Evolutionary conservation across 2,888 invertebrate genomes (phyloP), one percentile per base, ranked within the genome.

Genomic region (Osedax fenrisi): DNA sequence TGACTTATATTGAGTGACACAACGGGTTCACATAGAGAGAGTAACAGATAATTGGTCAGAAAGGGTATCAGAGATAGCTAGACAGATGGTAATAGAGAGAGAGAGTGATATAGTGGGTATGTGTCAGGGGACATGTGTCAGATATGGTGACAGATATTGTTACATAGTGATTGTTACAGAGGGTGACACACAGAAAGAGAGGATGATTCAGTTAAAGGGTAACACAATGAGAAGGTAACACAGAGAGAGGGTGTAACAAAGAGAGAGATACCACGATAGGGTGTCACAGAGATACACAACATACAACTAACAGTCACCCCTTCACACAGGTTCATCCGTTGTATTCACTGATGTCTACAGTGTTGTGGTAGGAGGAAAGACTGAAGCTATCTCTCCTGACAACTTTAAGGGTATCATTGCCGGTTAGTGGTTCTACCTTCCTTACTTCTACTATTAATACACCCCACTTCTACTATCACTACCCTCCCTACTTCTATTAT

Each of bases 331-430:
- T 41, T 41, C n/a, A n/a, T n/a, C 41, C 17, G 41, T 5, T 2
- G 21, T 66, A 22, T 78, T 78, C 61, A 72, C 73, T 24, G 66
- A 74, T 24, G 74, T 77, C 74, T 76, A 78, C 61, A 77, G 78
- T 21, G 80, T 83, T 3, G 80, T 80, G 27, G 77, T 82, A 68
- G 84, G 83, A 10, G 82, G 82, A 3, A 74, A 76, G 27, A 61
- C 75, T 3, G 78, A 79, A 71, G 25, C 77, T 10, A 17, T 74
- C 0, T 69, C 76, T 56, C 72, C 72, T 27, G 72, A 78, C 26
- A 64, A 69, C 23, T 81, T 81, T 75, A 79, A 82, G 75, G 84
- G 84, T 10, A 84, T 84, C 72, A 78, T 84, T 71, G 83, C 82
- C 76, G 84, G 83, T 83, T 75, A 72, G 77, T 62, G 5, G 5